Conservation (phyloP, 2,888 invertebrate species). For the Napeogenes inachia region DNA sequence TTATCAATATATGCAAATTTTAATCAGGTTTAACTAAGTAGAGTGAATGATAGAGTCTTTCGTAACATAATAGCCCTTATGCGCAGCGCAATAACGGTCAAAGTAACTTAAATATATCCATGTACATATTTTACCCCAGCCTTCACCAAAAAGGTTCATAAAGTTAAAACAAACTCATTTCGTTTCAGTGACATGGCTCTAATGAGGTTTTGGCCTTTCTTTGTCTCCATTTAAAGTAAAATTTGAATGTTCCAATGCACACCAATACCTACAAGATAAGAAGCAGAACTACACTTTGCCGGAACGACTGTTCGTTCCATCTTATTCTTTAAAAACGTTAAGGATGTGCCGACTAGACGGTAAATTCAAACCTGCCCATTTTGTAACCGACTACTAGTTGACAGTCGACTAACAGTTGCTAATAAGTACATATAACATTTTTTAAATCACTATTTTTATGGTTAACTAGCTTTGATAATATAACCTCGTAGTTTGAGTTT, state of each 20-base stretch:
- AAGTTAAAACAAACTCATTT: conserved; percentile 16
- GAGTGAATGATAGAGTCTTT: neutral
- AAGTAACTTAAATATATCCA: neutral
- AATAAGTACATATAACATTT: no score
- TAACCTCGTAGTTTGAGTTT: no score
- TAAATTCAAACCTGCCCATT: no score
- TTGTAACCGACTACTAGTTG: no score
- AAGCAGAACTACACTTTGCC: no score
- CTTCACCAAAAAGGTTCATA: conserved; percentile 13
- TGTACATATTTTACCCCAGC: conserved; percentile 1
- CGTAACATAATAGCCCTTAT: conserved; percentile 2
- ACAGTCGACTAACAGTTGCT: no score
- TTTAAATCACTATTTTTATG: no score
- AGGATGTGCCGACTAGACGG: no score
- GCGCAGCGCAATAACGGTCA: neutral
- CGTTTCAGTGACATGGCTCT: conserved; percentile 10
- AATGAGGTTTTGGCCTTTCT: conserved; percentile 14
- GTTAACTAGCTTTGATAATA: no score
- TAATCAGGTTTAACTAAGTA: conserved; percentile 1
- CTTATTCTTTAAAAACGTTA: no score
- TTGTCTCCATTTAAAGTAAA: conserved; percentile 14
- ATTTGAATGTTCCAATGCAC: neutral
- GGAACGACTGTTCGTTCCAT: no score
- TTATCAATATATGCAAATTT: neutral
- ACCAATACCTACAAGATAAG: no score